A percentile compares a stretch with the other conserved stretches of the same genome.
Evolutionary conservation across 2,888 invertebrate species (phyloP).

Genomic region (Elmis aenea): DNA sequence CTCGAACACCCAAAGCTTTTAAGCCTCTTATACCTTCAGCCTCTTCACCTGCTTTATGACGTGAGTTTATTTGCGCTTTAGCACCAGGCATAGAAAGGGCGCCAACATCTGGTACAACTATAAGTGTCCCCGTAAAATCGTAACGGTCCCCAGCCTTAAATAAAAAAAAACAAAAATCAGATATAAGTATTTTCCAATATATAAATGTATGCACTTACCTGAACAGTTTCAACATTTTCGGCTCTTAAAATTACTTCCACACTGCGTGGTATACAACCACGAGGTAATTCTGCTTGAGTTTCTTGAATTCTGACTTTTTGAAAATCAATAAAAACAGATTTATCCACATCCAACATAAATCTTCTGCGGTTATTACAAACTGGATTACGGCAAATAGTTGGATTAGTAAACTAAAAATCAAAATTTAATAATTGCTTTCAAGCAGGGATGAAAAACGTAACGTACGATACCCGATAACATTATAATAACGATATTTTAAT

Average conservation of each 20-base stretch:
- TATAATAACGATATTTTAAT: too few relatives aligned
- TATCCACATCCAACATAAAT: slow-evolving; percentile 88
- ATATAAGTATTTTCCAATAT: slow-evolving; percentile 1
- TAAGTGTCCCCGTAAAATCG: slow-evolving; percentile 92
- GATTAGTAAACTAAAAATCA: slow-evolving; percentile 72
- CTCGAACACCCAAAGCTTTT: slow-evolving; percentile 72
- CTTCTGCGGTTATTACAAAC: slow-evolving; percentile 88
- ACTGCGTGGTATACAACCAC: slow-evolving; percentile 94
- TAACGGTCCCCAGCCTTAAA: slow-evolving; percentile 68
- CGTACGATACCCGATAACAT: too few relatives aligned
- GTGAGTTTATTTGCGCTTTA: slow-evolving; percentile 72
- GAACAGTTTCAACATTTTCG: slow-evolving; percentile 94
- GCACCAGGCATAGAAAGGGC: slow-evolving; percentile 82
- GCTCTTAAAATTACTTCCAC: slow-evolving; percentile 92
- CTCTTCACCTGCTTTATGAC: slow-evolving; percentile 67
- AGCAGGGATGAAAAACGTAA: too few relatives aligned
- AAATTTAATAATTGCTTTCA: slow-evolving; percentile 5
- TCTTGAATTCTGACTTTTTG: slow-evolving; percentile 96
- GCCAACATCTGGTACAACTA: slow-evolving; percentile 95
- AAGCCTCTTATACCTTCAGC: slow-evolving; percentile 60
- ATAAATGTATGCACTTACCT: slow-evolving; percentile 38
- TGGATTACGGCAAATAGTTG: slow-evolving; percentile 93
- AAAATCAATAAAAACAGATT: slow-evolving; percentile 94
- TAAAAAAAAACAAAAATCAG: neutral
- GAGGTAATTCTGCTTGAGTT: slow-evolving; percentile 92